Evolutionary conservation across 1,140 invertebrate species (phyloP).

Genomic region (Drosophila chauvacae): DNA sequence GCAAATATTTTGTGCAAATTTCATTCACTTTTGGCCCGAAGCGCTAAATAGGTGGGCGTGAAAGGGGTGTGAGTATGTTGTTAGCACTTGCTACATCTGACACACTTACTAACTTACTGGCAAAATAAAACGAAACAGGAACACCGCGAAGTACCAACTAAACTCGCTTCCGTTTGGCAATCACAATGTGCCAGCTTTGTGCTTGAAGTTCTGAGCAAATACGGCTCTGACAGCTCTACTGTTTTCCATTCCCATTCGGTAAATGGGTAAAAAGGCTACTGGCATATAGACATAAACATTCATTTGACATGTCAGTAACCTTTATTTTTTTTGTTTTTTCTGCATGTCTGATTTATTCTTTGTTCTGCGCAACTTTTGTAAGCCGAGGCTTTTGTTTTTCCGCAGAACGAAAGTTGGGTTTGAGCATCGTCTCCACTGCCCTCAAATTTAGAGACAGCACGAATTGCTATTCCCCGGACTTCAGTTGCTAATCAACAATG

Average conservation of each 20-base stretch:
- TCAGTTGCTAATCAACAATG: constrained; percentile 10
- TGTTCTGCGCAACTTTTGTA: constrained; percentile 47
- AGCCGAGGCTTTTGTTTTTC: constrained; percentile 34
- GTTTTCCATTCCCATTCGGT: constrained; percentile 31
- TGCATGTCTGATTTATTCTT: constrained; percentile 42
- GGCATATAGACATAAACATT: constrained; percentile 30
- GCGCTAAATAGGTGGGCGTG: constrained; percentile 6
- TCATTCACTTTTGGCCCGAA: constrained; percentile 52
- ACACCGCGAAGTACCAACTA: constrained; percentile 29
- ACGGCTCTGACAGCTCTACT: constrained; percentile 32
- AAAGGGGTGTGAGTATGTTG: constrained; percentile 23
- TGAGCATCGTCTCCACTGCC: constrained; percentile 31
- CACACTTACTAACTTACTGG: constrained; percentile 36
- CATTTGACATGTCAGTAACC: constrained; percentile 50
- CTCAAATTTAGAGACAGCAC: constrained; percentile 20
- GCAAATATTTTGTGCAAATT: constrained; percentile 39
- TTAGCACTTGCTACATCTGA: constrained; percentile 49
- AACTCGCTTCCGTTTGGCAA: constrained; percentile 45
- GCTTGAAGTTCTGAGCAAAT: constrained; percentile 41
- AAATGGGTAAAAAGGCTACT: constrained; percentile 52
- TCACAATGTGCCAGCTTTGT: constrained; percentile 45
- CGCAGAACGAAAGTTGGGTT: constrained; percentile 38
- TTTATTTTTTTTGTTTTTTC: constrained; percentile 21
- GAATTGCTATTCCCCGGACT: constrained; percentile 5
- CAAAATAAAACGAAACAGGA: constrained; percentile 33